Base-by-base conservation (phyloP, 2,797 vertebrate species). In the Syndactyla subalaris region DNA sequence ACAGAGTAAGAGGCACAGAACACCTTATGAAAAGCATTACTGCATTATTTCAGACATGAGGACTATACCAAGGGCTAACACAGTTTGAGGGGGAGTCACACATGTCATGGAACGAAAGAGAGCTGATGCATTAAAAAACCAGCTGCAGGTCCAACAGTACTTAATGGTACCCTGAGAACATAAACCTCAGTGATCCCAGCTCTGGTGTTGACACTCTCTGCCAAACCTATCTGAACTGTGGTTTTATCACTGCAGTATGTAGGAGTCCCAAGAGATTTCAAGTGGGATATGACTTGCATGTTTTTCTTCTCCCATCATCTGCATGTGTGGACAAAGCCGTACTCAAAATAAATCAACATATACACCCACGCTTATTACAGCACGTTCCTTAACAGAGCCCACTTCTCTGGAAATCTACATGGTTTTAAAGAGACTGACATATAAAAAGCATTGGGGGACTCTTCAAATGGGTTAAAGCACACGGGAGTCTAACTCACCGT, bases 241-340 rank as follows among this genome's bases (percentile, higher is more conserved):
- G 36, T 73, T 87, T 92, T 93, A 95, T 55, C 75, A 85, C 29
- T 72, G 71, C 88, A 76, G 66, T 68, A 77, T 48, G 16, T 10
- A 52, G 81, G 36, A 89, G 39, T 59, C 77, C 89, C 76, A 91
- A 2, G 7, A 96, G 72, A 97, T 78, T 97, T 92, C 68, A 95
- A 90, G 45, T 66, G 41, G 74, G 91, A 95, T 95, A 88, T 49
- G 16, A 90, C 61, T 95, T 92, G 21, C 48, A 67, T 9, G 0
- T 82, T 93, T 93, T 93, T n/a, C 15, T 52, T 82, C 21, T 83
- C 80, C 66, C 43, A 51, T 29, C 30, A 72, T 16, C 54, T 78
- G 55, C 82, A 57, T 32, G 12, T 58, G 36, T 81, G 52, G 77
- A 95, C 61, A 79, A 91, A 73, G 39, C 17, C 85, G 61, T 83